Conservation (phyloP, 2,888 invertebrate genomes). For the Cantharis lateralis region DNA sequence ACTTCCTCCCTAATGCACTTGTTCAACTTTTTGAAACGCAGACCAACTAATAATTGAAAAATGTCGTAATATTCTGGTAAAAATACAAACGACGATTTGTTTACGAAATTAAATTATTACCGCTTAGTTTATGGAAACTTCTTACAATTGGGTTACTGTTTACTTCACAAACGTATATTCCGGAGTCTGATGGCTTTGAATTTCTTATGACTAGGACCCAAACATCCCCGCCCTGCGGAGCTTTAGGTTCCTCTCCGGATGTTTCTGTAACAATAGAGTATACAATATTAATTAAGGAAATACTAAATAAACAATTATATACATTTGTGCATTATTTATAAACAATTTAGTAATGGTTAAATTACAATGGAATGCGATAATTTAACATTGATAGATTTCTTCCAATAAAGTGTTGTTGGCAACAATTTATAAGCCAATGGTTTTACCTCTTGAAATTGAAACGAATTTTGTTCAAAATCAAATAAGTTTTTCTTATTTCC, state of each 20-base stretch:
- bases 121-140: slow-evolving; percentile 79
- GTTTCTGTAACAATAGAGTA: slow-evolving; percentile 35
- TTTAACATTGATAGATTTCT: background rate
- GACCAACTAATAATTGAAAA: background rate
- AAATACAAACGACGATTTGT: background rate
- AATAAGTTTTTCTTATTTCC: slow-evolving; percentile 26
- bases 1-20: background rate
- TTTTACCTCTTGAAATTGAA: slow-evolving; percentile 12
- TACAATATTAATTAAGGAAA: slow-evolving; percentile 24
- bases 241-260: slow-evolving; percentile 45
- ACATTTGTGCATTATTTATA: slow-evolving; percentile 7
- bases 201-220: slow-evolving; percentile 82
- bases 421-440: slow-evolving; percentile 23
- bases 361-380: background rate
- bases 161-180: slow-evolving; percentile 81
- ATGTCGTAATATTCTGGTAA: background rate
- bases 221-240: slow-evolving; percentile 73
- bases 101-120: slow-evolving; percentile 55
- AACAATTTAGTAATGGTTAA: slow-evolving; percentile 9
- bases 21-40: background rate
- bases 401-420: background rate
- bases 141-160: slow-evolving; percentile 79
- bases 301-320: slow-evolving; percentile 23
- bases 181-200: slow-evolving; percentile 72
- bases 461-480: slow-evolving; percentile 19